These are phyloP conservation scores for Porites australiensis DNA, from an alignment of 64 coral and sea anemone species.

Conservation along the genomic window DNA sequence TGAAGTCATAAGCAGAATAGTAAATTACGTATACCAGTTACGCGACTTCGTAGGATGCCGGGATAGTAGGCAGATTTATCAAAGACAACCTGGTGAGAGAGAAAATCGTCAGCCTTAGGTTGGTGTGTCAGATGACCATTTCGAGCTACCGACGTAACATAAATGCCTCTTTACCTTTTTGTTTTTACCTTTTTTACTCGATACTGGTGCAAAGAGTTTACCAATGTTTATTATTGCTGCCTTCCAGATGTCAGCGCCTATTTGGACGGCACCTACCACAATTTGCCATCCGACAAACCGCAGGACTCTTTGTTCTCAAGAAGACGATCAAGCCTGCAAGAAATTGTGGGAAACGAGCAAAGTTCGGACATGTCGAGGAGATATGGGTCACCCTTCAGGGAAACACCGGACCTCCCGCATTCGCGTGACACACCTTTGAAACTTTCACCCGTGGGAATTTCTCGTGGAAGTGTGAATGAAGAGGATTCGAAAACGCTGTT, in stretches of 20 bases:
- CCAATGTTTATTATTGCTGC: too few species aligned
- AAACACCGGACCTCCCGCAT: not conserved
- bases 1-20: too few species aligned
- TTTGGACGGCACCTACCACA: conserved; percentile 17
- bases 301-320: conserved; percentile 78
- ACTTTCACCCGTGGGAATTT: not conserved
- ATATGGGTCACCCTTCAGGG: not conserved
- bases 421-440: not conserved
- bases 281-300: not conserved
- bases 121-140: too few species aligned
- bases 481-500: conserved; percentile 71
- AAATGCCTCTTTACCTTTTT: too few species aligned
- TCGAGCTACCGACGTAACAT: too few species aligned
- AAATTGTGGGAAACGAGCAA: not conserved
- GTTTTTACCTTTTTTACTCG: too few species aligned
- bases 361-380: not conserved
- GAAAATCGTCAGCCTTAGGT: too few species aligned
- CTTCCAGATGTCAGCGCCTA: conserved; percentile 9
- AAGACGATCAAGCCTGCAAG: conserved; percentile 32
- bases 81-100: too few species aligned
- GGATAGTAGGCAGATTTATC: too few species aligned
- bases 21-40: too few species aligned
- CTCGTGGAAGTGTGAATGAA: not conserved
- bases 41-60: too few species aligned
- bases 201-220: too few species aligned